These are phyloP conservation scores for Mythimna vitellina DNA, from an alignment of 2,888 invertebrate species.

Conservation along the genomic window DNA sequence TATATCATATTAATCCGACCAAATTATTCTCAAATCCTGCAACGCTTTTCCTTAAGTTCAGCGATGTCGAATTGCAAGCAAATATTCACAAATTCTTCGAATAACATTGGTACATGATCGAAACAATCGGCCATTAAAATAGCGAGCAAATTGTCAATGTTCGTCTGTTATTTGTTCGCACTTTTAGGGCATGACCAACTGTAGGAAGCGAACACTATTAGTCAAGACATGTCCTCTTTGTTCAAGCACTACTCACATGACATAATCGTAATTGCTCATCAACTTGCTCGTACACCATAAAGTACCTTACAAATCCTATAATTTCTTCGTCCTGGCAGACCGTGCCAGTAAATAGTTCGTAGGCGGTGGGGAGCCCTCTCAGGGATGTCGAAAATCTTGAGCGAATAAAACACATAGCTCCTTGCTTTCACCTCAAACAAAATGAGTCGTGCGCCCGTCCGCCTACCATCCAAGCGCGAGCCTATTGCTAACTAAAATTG, in stretches of 20 bases:
- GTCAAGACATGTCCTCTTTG: slow-evolving; percentile 61
- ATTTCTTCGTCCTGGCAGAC: slow-evolving; percentile 62
- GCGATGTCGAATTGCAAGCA: neutral
- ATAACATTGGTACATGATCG: slow-evolving; percentile 44
- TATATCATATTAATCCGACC: neutral
- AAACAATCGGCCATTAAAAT: slow-evolving; percentile 58
- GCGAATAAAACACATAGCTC: slow-evolving; percentile 86
- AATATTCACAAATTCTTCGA: slow-evolving; percentile 28
- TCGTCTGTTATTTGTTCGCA: slow-evolving; percentile 35
- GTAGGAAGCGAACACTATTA: slow-evolving; percentile 59
- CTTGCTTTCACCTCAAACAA: slow-evolving; percentile 89
- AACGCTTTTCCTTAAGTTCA: slow-evolving; percentile 9
- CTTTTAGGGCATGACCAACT: slow-evolving; percentile 63
- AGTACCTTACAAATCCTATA: slow-evolving; percentile 49
- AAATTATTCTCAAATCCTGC: neutral
- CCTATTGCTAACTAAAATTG: slow-evolving; percentile 79
- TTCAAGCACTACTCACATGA: slow-evolving; percentile 62
- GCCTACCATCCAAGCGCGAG: slow-evolving; percentile 70
- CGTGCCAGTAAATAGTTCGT: slow-evolving; percentile 71
- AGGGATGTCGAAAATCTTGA: slow-evolving; percentile 88
- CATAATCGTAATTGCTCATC: slow-evolving; percentile 64
- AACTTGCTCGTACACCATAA: slow-evolving; percentile 61
- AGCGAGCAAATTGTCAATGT: slow-evolving; percentile 35
- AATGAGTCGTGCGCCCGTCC: slow-evolving; percentile 82
- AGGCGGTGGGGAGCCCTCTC: slow-evolving; percentile 78